Percentiles rank a stretch among this genome's conserved stretches.
phyloP scores from a whole-genome alignment of 2,888 invertebrate species.

The Pterobdella sp. region DNA sequence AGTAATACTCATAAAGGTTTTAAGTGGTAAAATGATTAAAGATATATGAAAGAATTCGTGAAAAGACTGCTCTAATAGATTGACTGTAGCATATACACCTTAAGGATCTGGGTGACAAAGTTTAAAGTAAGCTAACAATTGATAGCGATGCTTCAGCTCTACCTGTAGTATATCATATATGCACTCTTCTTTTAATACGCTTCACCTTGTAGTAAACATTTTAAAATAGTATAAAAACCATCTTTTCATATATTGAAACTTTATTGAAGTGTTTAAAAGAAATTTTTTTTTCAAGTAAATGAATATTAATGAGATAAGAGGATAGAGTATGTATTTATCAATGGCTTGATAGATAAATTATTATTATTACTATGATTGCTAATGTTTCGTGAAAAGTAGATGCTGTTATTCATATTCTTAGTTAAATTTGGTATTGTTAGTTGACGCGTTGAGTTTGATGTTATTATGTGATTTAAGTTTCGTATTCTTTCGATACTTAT shows the following conservation, averaged over 20 bases:
- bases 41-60: too few relatives aligned
- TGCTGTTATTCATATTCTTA: too few relatives aligned
- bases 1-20: too few relatives aligned
- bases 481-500: background rate
- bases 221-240: too few relatives aligned
- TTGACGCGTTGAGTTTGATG: background rate
- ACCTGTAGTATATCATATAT: background rate
- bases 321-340: background rate
- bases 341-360: background rate
- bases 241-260: too few relatives aligned
- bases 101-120: too few relatives aligned
- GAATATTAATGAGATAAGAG: background rate
- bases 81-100: too few relatives aligned
- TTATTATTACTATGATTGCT: background rate
- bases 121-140: background rate
- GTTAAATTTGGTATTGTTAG: background rate
- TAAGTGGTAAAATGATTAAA: too few relatives aligned
- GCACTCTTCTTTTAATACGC: background rate
- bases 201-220: background rate
- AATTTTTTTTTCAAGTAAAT: background rate
- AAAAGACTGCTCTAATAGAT: too few relatives aligned
- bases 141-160: background rate
- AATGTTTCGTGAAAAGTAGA: background rate
- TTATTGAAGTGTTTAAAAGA: too few relatives aligned
- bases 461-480: background rate